These are phyloP conservation scores for Bombus pascuorum DNA, from an alignment of 1,140 invertebrate genomes.

Conservation along the genomic window DNA sequence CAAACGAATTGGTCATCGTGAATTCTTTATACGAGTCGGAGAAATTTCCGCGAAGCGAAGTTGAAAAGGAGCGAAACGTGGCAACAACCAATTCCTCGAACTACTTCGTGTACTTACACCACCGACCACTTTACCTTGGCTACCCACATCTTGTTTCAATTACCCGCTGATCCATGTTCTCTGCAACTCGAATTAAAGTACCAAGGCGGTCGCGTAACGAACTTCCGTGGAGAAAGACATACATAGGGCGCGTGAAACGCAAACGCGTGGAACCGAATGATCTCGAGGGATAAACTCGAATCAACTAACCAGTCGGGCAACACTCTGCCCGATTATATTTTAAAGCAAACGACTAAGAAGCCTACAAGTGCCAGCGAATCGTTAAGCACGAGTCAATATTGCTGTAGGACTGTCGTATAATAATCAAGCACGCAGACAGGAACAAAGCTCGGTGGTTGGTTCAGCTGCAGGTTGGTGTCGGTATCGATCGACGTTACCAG, in stretches of 20 bases:
- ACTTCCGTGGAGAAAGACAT: background rate
- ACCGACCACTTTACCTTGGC: no score
- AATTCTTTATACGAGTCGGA: background rate
- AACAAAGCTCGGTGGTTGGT: background rate
- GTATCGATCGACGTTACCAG: background rate
- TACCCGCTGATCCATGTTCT: background rate
- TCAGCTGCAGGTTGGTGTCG: background rate
- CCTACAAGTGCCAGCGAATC: background rate
- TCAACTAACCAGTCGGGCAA: background rate
- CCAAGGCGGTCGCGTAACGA: background rate
- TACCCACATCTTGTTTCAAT: background rate
- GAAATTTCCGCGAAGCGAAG: background rate
- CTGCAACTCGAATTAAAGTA: background rate
- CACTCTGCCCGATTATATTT: no score
- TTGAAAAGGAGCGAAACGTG: no score
- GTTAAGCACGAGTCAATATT: constrained; percentile 17
- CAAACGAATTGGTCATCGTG: background rate
- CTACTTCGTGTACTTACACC: no score
- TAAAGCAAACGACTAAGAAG: background rate
- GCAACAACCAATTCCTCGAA: no score
- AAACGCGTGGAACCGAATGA: background rate
- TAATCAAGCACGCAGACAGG: constrained; percentile 4
- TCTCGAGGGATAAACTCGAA: background rate
- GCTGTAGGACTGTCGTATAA: background rate
- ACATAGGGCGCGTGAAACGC: background rate